These are phyloP conservation scores for Lochmaea capreae DNA, from an alignment of 2,888 invertebrate species.

Conservation along the genomic window DNA sequence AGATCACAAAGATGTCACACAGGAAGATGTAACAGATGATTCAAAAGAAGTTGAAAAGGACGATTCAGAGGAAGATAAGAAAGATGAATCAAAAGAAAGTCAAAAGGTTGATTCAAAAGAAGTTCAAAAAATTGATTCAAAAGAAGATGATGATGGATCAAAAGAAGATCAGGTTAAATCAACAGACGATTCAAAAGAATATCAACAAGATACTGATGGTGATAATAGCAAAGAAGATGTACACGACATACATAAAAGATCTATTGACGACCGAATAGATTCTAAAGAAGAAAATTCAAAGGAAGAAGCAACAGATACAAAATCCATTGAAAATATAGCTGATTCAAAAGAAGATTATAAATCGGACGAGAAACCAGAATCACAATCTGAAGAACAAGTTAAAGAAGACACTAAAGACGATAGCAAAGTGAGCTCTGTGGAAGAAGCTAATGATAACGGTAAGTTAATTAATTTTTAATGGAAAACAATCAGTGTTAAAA, in stretches of 20 bases:
- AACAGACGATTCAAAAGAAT: constrained; percentile 11
- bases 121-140: constrained; percentile 8
- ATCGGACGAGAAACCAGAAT: constrained; percentile 46
- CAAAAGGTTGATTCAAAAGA: constrained; percentile 18
- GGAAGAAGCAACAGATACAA: neutral
- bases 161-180: constrained; percentile 23
- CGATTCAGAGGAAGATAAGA: constrained; percentile 18
- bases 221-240: constrained; percentile 46
- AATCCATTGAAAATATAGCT: neutral
- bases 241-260: constrained; percentile 26
- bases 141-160: constrained; percentile 4
- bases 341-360: constrained; percentile 33
- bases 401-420: constrained; percentile 10
- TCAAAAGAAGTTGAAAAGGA: constrained; percentile 8
- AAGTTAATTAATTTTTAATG: neutral
- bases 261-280: neutral
- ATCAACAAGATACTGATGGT: constrained; percentile 33
- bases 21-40: constrained; percentile 33
- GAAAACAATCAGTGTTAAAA: neutral
- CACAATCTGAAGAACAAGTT: constrained; percentile 33
- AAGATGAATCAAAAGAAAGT: neutral
- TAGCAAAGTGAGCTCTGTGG: neutral
- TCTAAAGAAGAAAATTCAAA: neutral
- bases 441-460: constrained; percentile 10
- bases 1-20: constrained; percentile 29